Conservation (phyloP, 2,797 vertebrate species). For the Schizopygopsis malacanthus region DNA sequence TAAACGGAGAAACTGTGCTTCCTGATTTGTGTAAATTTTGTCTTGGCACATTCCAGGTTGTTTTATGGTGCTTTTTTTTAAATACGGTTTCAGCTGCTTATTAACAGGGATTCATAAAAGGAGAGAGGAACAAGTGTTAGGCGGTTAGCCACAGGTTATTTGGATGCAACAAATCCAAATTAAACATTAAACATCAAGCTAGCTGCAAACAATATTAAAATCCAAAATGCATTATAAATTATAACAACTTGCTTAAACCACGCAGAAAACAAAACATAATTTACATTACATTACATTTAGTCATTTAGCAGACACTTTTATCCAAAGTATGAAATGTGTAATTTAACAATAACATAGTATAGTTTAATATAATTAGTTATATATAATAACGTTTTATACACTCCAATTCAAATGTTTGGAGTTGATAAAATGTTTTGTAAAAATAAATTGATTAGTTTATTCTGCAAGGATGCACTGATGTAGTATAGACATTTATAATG, state of each 20-base stretch:
- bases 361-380: neutral
- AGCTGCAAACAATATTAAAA: neutral
- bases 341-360: neutral
- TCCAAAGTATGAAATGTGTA: too few relatives aligned
- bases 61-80: slow-evolving; percentile 30
- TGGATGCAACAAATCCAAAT: slow-evolving; percentile 4
- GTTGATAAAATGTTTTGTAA: too few relatives aligned
- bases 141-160: slow-evolving; percentile 7
- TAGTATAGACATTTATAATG: too few relatives aligned
- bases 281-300: neutral
- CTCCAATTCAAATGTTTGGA: neutral
- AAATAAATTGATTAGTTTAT: neutral
- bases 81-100: slow-evolving; percentile 2
- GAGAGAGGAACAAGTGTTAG: neutral
- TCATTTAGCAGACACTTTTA: too few relatives aligned
- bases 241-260: neutral
- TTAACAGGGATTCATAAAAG: slow-evolving; percentile 1
- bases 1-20: neutral
- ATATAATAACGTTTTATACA: neutral
- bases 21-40: neutral
- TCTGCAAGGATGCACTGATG: too few relatives aligned
- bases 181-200: neutral
- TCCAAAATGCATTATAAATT: neutral
- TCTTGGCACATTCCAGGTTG: slow-evolving; percentile 29
- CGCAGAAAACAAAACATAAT: neutral